Conservation (phyloP, 2,888 invertebrate genomes). For the Ceraclea dissimilis region DNA sequence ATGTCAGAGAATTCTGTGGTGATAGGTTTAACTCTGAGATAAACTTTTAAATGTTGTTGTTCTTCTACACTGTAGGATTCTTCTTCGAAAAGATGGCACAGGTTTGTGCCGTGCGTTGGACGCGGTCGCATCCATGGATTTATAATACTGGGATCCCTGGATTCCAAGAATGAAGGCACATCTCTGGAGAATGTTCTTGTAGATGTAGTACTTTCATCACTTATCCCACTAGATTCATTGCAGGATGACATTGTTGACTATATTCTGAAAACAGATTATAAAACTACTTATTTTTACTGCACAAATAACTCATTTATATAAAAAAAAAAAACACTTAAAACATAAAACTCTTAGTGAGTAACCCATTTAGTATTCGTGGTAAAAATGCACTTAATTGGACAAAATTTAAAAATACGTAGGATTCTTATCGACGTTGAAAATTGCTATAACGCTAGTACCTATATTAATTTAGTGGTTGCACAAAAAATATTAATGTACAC, state of each 20-base stretch:
- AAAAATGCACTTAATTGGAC: no score
- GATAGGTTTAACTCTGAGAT: slow-evolving; percentile 47
- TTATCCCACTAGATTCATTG: neutral
- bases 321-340: no score
- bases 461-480: no score
- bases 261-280: neutral
- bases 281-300: no score
- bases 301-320: no score
- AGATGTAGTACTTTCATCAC: neutral
- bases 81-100: slow-evolving; percentile 39
- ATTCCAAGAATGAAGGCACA: slow-evolving; percentile 40
- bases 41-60: slow-evolving; percentile 41
- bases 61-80: slow-evolving; percentile 29
- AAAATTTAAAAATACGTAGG: no score
- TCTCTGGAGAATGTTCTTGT: neutral
- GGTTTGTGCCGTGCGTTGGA: slow-evolving; percentile 40
- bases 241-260: neutral
- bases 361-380: no score
- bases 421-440: no score
- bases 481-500: no score
- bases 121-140: slow-evolving; percentile 44
- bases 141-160: slow-evolving; percentile 40
- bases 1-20: slow-evolving; percentile 28
- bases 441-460: no score
- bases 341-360: no score